Percentiles rank a stretch among this genome's conserved stretches.
Conservation (phyloP, 2,113 vertebrate genomes). For the Podarcis cretensis region DNA sequence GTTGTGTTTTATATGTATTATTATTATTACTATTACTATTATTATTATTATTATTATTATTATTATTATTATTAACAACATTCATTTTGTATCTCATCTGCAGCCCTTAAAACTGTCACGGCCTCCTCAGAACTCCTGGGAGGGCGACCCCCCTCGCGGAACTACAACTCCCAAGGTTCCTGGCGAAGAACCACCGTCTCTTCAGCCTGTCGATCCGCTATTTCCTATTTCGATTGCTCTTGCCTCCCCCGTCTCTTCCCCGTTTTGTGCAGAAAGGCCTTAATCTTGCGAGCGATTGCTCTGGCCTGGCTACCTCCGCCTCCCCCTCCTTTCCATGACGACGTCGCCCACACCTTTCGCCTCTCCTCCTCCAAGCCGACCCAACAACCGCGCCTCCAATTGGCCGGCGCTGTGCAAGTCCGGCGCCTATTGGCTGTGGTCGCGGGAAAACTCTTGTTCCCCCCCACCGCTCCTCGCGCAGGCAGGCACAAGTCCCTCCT, state of each 20-base stretch:
- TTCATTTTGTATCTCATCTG: no score
- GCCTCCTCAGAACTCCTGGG: not conserved
- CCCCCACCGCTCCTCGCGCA: not conserved
- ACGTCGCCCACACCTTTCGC: rapidly evolving
- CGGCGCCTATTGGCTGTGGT: slow-evolving; percentile 50
- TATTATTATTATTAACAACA: no score
- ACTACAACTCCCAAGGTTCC: not conserved
- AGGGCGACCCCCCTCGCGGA: not conserved
- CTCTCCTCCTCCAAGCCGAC: slow-evolving; percentile 23
- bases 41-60: no score
- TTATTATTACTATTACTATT: no score
- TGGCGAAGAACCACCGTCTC: not conserved
- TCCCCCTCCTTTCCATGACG: not conserved
- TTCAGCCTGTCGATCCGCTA: no score
- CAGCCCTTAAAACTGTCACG: not conserved
- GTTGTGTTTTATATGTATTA: no score
- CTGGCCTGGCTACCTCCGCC: slow-evolving; percentile 21
- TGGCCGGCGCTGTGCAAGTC: slow-evolving; percentile 59
- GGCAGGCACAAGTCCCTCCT: not conserved
- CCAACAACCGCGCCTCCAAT: slow-evolving; percentile 71
- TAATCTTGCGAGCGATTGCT: slow-evolving; percentile 6
- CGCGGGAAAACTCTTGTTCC: slow-evolving; percentile 28
- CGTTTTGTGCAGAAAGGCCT: not conserved
- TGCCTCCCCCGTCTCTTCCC: not conserved
- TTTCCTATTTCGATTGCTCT: slow-evolving; percentile 8